Conservation (phyloP, 2,888 invertebrate species). For the Polymixis lichenea region DNA sequence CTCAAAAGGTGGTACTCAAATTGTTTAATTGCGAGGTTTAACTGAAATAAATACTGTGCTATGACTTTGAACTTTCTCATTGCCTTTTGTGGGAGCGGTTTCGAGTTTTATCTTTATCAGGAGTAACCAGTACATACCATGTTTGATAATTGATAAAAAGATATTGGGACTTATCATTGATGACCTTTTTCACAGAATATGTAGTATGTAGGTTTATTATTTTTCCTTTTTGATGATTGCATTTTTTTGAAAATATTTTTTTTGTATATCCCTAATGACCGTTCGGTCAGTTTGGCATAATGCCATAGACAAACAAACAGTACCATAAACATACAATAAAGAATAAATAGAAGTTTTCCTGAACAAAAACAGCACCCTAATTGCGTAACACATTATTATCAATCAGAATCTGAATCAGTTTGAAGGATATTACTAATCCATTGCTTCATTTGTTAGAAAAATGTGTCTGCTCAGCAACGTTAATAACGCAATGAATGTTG, state of each 20-base stretch:
- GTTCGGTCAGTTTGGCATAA: background rate
- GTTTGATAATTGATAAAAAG: slow-evolving; percentile 39
- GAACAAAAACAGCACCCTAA: background rate
- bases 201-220: background rate
- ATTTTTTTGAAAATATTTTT: background rate
- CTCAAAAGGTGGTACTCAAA: background rate
- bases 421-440: no score
- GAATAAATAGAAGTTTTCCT: slow-evolving; percentile 14
- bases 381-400: no score
- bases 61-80: slow-evolving; percentile 26
- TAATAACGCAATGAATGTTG: no score
- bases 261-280: background rate
- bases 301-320: background rate
- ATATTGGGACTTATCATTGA: slow-evolving; percentile 19
- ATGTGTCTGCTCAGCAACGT: no score
- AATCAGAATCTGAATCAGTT: no score
- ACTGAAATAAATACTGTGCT: background rate
- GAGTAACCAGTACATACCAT: slow-evolving; percentile 2
- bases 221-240: background rate
- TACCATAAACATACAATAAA: background rate
- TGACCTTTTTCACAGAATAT: slow-evolving; percentile 1
- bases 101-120: slow-evolving; percentile 20
- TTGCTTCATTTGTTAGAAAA: no score
- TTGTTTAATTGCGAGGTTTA: background rate
- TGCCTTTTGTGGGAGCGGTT: slow-evolving; percentile 24